These are phyloP conservation scores for Scaptomyza pallida DNA, from an alignment of 1,140 invertebrate genomes.

Conservation along the genomic window DNA sequence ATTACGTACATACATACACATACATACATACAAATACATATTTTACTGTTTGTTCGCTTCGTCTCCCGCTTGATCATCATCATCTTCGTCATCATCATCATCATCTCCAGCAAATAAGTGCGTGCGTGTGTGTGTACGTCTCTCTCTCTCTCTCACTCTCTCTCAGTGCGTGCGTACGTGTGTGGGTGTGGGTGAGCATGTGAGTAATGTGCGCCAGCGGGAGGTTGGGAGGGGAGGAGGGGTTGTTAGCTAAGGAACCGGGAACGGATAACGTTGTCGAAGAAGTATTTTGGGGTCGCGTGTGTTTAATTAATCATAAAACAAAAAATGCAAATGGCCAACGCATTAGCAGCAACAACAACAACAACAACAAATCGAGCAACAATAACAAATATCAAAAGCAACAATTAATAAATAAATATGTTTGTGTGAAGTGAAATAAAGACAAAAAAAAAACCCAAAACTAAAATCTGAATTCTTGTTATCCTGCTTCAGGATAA, in stretches of 20 bases:
- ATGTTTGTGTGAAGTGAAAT: conserved; percentile 17
- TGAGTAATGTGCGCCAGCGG: conserved; percentile 5
- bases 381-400: background rate
- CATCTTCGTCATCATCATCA: conserved; percentile 5
- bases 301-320: conserved; percentile 82
- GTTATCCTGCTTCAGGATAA: conserved; percentile 15
- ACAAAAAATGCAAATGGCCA: conserved; percentile 34
- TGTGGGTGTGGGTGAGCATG: conserved; percentile 33
- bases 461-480: background rate
- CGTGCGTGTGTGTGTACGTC: conserved; percentile 29
- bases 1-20: conserved; percentile 13
- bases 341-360: conserved; percentile 4
- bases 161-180: conserved; percentile 21
- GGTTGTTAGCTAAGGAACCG: no score
- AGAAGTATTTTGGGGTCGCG: conserved; percentile 64
- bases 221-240: conserved; percentile 28
- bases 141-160: background rate
- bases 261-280: conserved; percentile 21
- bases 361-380: conserved; percentile 8
- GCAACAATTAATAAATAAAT: conserved; percentile 30
- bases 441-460: background rate
- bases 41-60: background rate
- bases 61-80: conserved; percentile 22
- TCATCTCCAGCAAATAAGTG: conserved; percentile 36
- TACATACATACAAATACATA: no score